These are phyloP conservation scores for Labroides dimidiatus DNA, from an alignment of 2,797 vertebrate genomes.

Conservation along the genomic window DNA sequence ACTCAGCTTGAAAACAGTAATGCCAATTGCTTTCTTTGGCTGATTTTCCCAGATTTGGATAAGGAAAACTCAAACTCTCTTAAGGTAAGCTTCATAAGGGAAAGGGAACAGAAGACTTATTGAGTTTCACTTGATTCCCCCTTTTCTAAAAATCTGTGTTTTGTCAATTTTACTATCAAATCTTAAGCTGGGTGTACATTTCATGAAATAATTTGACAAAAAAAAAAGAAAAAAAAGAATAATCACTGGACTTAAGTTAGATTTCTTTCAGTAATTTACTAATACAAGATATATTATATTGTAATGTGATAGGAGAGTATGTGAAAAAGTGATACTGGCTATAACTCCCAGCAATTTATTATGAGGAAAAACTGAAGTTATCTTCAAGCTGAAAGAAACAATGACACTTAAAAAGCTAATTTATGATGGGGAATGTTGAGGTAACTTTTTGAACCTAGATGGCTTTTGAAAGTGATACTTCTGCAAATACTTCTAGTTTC, in stretches of 20 bases:
- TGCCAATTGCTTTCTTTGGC: conserved; percentile 61
- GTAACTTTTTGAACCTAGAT: conserved; percentile 18
- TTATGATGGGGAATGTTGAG: too few relatives aligned
- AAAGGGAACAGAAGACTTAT: background rate
- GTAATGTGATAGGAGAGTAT: too few relatives aligned
- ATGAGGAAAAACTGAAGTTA: too few relatives aligned
- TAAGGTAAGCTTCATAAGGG: conserved; percentile 63
- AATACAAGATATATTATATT: too few relatives aligned
- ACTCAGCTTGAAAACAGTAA: conserved; percentile 69
- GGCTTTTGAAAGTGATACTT: conserved; percentile 9
- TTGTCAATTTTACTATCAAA: background rate
- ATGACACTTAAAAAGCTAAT: too few relatives aligned
- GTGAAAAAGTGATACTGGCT: too few relatives aligned
- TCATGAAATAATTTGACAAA: background rate
- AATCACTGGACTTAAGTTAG: too few relatives aligned
- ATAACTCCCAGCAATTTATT: too few relatives aligned
- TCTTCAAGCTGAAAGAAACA: too few relatives aligned
- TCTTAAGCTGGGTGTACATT: background rate
- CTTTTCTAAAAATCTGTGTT: background rate
- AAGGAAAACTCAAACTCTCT: conserved; percentile 54
- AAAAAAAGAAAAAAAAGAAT: too few relatives aligned
- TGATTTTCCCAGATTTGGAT: conserved; percentile 67
- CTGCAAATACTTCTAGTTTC: conserved; percentile 14
- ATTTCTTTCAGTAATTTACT: too few relatives aligned
- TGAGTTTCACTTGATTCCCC: background rate